phyloP scores from a whole-genome alignment of 2,113 vertebrate genomes.

The Tachycineta bicolor region DNA sequence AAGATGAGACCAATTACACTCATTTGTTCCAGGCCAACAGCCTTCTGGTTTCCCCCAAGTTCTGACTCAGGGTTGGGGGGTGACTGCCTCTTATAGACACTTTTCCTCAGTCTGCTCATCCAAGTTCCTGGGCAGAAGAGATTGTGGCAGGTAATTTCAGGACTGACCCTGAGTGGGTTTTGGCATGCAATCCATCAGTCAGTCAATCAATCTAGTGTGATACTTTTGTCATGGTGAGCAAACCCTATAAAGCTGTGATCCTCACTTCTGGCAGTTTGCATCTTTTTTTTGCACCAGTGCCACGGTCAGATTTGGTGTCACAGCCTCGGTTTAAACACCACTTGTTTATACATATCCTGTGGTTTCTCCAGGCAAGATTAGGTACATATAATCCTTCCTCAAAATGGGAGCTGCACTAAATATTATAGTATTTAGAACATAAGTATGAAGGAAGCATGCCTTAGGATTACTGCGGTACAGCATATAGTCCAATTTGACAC shows the following conservation, averaged over 20 bases:
- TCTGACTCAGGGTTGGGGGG: background rate
- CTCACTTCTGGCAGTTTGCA: background rate
- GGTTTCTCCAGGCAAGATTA: background rate
- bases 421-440: background rate
- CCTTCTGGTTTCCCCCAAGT: background rate
- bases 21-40: background rate
- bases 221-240: background rate
- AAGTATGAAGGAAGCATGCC: background rate
- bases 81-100: background rate
- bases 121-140: background rate
- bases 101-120: background rate
- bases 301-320: rapidly evolving
- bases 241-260: background rate
- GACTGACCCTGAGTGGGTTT: background rate
- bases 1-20: background rate
- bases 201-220: background rate
- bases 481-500: background rate
- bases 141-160: background rate
- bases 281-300: background rate
- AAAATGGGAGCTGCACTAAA: background rate
- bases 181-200: background rate
- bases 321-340: background rate
- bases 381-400: background rate
- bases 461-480: background rate
- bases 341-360: background rate